Conservation (phyloP, 2,113 vertebrate species). For the Orientallactaga bullata region DNA sequence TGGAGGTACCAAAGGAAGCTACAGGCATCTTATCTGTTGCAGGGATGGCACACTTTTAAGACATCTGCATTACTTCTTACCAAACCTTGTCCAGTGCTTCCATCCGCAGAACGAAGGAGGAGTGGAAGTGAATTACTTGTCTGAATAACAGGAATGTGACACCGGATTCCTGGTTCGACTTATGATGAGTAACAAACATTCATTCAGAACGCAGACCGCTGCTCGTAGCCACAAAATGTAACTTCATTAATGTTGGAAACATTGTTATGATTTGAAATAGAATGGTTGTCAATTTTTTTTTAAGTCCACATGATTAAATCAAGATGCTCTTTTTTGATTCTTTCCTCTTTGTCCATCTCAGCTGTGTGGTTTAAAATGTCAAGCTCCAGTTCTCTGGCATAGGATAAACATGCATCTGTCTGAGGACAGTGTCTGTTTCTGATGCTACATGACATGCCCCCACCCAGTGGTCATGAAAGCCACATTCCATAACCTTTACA, state of each 20-base stretch:
- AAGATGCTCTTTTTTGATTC: neutral
- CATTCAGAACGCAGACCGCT: neutral
- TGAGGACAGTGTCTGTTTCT: neutral
- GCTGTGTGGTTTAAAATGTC: conserved; percentile 22
- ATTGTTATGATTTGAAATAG: neutral
- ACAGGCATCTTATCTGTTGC: neutral
- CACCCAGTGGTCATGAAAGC: neutral
- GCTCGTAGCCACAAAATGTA: neutral
- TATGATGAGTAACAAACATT: conserved; percentile 12
- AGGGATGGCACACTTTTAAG: conserved; percentile 10
- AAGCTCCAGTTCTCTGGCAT: neutral
- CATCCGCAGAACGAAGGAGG: neutral
- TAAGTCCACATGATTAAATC: conserved; percentile 35
- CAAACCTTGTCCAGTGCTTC: conserved; percentile 39
- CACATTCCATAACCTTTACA: neutral
- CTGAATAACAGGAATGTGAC: neutral
- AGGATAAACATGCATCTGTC: neutral
- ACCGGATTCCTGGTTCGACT: neutral
- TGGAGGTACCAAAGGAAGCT: neutral
- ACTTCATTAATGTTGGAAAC: neutral
- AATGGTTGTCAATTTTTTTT: conserved; percentile 30
- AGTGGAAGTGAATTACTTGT: conserved; percentile 21
- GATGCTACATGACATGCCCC: neutral
- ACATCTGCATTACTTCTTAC: conserved; percentile 41
- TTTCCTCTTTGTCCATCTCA: neutral